Base-by-base conservation (phyloP, 1,140 invertebrate genomes). In the Drosophila subpulchrella region DNA sequence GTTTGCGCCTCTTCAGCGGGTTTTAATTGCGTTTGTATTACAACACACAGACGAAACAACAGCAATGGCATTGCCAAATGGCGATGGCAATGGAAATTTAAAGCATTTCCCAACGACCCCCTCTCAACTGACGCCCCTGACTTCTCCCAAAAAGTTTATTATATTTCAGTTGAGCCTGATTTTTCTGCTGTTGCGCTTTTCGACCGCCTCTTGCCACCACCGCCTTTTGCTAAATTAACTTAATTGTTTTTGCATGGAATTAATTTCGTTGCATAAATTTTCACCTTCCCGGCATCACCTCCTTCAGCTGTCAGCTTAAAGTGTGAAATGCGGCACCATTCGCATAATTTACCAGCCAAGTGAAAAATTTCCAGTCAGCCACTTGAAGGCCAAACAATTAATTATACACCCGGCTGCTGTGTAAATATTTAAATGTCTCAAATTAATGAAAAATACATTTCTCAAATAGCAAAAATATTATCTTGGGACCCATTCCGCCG, bases 21-120 rank as follows among this genome's bases (percentile, higher is more conserved):
- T 89, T 89, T 89, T 89, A 89, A 89, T 89, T 89, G 84, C 84
- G 84, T 89, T 89, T 89, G 84, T 89, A 89, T 89, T 89, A 89
- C 84, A 86, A 79, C 71, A 59, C 59, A 60, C 61, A 50, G 48
- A 39, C 50, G 50, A 66, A 65, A 65, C 71, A 57, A 47, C 60
- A 50, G 67, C 57, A 65, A 67, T 53, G 60, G 59, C 47, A 68
- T 65, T 65, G 60, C 59, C 65, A 65, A 67, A 68, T 66, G 60
- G 59, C 63, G 53, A 62, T 62, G 56, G 55, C 55, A 57, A 76
- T 88, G 80, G 84, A 89, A 89, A 89, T 84, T 89, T 84, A 81
- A 89, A 81, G 80, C 84, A 79, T 67, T 84, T 78, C 54, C 46
- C 42, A 60, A 17, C 32, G 32, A 41, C 24, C 36, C 42, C 41